A percentile compares a stretch with the other conserved stretches of the same genome.
phyloP scores from a whole-genome alignment of 1,140 invertebrate species.

The Drosophila pseudoananassae region DNA sequence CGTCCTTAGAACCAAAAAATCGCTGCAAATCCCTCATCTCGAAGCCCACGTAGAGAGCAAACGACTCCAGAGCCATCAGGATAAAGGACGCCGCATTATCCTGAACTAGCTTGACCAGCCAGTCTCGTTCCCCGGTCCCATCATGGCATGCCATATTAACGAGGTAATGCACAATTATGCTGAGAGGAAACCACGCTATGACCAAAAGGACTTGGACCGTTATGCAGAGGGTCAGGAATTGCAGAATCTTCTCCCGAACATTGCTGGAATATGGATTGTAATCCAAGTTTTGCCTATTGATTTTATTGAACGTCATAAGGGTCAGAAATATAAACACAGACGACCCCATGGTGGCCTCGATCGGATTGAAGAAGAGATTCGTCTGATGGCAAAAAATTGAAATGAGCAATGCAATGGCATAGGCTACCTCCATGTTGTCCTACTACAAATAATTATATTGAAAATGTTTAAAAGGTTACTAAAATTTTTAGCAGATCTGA shows the following conservation, averaged over 20 bases:
- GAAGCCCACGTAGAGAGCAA: not conserved
- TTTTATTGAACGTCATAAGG: conserved; percentile 13
- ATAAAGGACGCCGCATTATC: not conserved
- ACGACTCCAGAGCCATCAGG: conserved; percentile 1
- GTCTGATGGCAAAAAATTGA: conserved; percentile 7
- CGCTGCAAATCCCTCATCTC: conserved; percentile 18
- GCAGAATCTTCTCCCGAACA: not conserved
- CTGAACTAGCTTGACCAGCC: not conserved
- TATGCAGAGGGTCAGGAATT: conserved; percentile 6
- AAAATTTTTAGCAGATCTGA: not conserved
- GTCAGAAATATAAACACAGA: conserved; percentile 9
- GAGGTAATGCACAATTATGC: not conserved
- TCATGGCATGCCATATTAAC: not conserved
- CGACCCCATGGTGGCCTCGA: conserved; percentile 2
- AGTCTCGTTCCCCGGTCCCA: not conserved
- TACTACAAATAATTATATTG: not conserved
- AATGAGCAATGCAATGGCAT: not conserved
- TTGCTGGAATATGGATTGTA: too few species aligned
- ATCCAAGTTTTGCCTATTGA: not conserved
- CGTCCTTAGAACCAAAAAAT: conserved; percentile 15
- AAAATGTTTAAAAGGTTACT: not conserved
- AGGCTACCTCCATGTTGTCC: conserved; percentile 15
- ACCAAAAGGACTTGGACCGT: not conserved
- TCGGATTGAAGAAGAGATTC: not conserved
- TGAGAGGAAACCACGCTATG: conserved; percentile 1